Evolutionary conservation across 2,888 invertebrate genomes (phyloP), one percentile per base, ranked within the genome.

Genomic region (Diaprepes abbreviatus): DNA sequence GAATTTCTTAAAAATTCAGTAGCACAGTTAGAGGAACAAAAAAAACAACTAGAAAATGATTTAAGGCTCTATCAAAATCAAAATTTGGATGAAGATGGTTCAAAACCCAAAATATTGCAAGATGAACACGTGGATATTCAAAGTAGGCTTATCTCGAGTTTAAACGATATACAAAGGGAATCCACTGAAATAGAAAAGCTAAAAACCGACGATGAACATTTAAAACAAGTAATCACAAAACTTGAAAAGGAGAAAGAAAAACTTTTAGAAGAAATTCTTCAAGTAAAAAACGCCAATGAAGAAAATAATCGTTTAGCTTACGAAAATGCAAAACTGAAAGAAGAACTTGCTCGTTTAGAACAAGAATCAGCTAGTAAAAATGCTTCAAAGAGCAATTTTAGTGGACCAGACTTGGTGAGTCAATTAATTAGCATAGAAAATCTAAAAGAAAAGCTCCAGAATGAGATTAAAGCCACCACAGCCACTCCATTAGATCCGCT

Each of bases 21-120:
- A 0, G 21, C 19, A 12, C 65, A 74, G 19, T 52, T 76, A 19
- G 75, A 78, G 50, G 67, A 68, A 38, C 74, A 75, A 36, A 78
- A 77, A 52, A 17, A 38, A 9, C 70, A 73, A 17, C 43, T 78
- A 7, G 74, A 76, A 69, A 31, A 66, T 0, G 73, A 74, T 19
- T 35, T 78, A 6, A 52, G 64, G 1, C 9, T 63, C 1, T 65
- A 73, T 19, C 19, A 71, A 35, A 62, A 35, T 6, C 54, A 54
- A 17, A 67, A 69, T 17, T 40, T 68, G 10, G 66, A 43, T 9
- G 38, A 35, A 7, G 38, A 16, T 14, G 14, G n/a, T 43, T 12
- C 67, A 5, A 31, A 59, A 45, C 50, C 73, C 0, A 17, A 50
- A 5, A 71, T 65, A 16, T 59, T 73, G 17, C 73, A 74, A 48